phyloP scores from a whole-genome alignment of 2,797 vertebrate genomes.

The Oryzias sinensis region DNA sequence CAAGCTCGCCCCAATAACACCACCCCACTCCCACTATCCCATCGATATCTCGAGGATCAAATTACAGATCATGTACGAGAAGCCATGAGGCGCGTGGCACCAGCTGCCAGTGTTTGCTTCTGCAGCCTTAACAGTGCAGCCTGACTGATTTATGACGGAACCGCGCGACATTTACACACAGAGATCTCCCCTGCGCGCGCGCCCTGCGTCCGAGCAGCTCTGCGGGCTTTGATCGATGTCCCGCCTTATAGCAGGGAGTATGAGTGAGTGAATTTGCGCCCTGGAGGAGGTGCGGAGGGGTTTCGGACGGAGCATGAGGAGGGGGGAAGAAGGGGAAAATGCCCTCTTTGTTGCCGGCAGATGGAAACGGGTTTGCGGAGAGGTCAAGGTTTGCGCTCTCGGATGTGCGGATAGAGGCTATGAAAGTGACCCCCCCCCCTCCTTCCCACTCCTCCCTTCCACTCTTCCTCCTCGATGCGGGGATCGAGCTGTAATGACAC shows the following conservation, averaged over 20 bases:
- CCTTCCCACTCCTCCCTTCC: no score
- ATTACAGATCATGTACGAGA: conserved; percentile 3
- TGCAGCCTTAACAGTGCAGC: conserved; percentile 39
- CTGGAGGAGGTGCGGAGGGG: background rate
- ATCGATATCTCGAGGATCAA: background rate
- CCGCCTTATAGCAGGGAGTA: conserved; percentile 67
- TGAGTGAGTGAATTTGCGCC: conserved; percentile 18
- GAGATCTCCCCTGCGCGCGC: conserved; percentile 79
- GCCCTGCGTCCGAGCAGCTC: conserved; percentile 68
- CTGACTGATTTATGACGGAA: conserved; percentile 84
- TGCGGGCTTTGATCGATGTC: conserved; percentile 89
- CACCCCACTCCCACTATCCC: background rate
- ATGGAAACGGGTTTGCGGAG: conserved; percentile 88
- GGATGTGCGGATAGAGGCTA: conserved; percentile 23
- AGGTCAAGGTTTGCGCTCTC: conserved; percentile 85
- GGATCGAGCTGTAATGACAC: conserved; percentile 6
- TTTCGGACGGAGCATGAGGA: conserved; percentile 27
- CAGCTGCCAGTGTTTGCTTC: conserved; percentile 6
- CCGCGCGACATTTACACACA: conserved; percentile 87
- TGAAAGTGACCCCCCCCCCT: conserved; percentile 9
- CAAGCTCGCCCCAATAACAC: background rate
- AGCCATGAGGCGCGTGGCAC: background rate
- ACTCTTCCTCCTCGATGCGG: conserved; percentile 13
- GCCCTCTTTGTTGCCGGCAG: conserved; percentile 83
- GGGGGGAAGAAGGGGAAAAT: conserved; percentile 56